Evolutionary conservation across 2,113 vertebrate species (phyloP), one percentile per base, ranked within the genome.

Genomic region (Gallinago undulata): DNA sequence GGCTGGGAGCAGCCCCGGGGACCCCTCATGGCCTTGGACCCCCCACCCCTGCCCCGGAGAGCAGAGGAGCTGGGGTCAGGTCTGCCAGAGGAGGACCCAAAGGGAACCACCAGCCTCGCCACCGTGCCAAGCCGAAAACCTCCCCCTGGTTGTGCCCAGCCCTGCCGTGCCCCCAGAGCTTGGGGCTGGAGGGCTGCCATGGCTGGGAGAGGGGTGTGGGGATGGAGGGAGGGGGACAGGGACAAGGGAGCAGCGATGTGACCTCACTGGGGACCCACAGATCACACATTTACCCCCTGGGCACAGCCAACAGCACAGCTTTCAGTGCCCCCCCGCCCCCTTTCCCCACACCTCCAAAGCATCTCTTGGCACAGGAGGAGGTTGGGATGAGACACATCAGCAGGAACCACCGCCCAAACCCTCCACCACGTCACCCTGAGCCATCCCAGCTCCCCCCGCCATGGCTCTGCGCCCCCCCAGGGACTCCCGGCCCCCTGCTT

Each of bases 1-100:
- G 75, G 95, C 87, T 1, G 78, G 81, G 78, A 97, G 45, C 90
- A 64, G 92, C 96, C 92, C 92, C 92, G 31, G 94, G 92, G 94
- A 96, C 92, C 95, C 96, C 0, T 1, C 33, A 2, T 0, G 56
- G 96, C 68, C 75, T 68, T 5, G 4, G 45, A 55, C 76, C 64
- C 68, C 89, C 92, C 15, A 2, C 35, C 35, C 35, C 35, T n/a
- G n/a, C n/a, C n/a, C 39, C 30, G 0, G 53, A 80, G 84, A 39
- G 76, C 35, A 11, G 68, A 31, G 6, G 4, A 39, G 39, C 5
- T 0, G 0, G 35, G 64, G 64, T 35, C 24, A 9, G 4, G 8
- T 10, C 24, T 0, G 0, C 8, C 1, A 0, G 7, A 53, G 74
- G 60, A 68, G 64, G 66, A 33, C 39, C 13, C 6, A 8, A 59